Evolutionary conservation across 2,888 invertebrate species (phyloP).

Genomic region (Cephonodes hylas): DNA sequence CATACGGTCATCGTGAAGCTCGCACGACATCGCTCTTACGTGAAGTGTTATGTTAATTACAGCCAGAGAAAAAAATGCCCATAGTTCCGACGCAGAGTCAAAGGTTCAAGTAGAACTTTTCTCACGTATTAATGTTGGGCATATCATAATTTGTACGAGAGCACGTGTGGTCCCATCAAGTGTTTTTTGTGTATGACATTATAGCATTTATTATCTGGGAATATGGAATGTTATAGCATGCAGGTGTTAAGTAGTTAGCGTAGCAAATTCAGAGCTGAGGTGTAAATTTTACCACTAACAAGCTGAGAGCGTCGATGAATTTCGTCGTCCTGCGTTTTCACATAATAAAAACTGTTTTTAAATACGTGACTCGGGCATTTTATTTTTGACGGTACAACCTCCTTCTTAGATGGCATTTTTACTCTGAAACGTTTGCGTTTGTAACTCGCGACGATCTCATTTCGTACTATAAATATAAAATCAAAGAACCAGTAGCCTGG

Average conservation of each 20-base stretch:
- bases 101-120: constrained; percentile 54
- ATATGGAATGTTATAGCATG: neutral
- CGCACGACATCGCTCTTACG: constrained; percentile 34
- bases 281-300: constrained; percentile 19
- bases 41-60: constrained; percentile 60
- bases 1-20: constrained; percentile 34
- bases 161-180: constrained; percentile 23
- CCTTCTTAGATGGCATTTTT: constrained; percentile 9
- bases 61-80: constrained; percentile 42
- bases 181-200: neutral
- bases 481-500: constrained; percentile 37
- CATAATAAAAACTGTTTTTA: constrained; percentile 45
- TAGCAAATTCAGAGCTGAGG: constrained; percentile 8
- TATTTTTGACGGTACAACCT: neutral
- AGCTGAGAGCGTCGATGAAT: constrained; percentile 23
- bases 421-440: neutral
- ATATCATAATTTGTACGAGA: neutral
- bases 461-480: constrained; percentile 22
- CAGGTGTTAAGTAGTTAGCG: neutral
- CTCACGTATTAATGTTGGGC: constrained; percentile 43
- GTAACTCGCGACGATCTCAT: neutral
- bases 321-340: constrained; percentile 31
- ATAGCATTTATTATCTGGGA: neutral
- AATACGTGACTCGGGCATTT: constrained; percentile 27
- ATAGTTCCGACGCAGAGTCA: constrained; percentile 45